Evolutionary conservation across 2,797 vertebrate species (phyloP).

Genomic region (Mormyrus proboscirostris): DNA sequence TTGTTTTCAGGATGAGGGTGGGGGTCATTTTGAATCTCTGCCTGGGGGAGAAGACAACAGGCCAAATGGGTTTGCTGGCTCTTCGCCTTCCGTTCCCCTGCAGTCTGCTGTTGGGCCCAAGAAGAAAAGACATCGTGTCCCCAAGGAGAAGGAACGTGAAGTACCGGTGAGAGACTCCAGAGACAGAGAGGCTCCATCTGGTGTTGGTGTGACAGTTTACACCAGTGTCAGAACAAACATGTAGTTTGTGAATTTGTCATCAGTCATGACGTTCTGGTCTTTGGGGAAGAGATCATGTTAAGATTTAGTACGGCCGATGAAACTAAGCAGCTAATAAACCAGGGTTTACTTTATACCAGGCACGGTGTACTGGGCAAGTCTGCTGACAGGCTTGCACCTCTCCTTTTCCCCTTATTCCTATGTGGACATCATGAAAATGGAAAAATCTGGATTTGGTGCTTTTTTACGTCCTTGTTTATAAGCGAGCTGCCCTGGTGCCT

Average conservation of each 20-base stretch:
- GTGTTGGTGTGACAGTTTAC: not conserved
- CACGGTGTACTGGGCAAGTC: not conserved
- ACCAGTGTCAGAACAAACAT: not conserved
- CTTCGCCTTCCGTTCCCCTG: conserved; percentile 40
- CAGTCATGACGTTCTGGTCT: not conserved
- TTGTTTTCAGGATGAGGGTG: conserved; percentile 57
- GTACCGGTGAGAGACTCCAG: conserved; percentile 45
- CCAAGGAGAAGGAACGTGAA: conserved; percentile 62
- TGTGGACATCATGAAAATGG: not conserved
- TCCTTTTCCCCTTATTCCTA: not conserved
- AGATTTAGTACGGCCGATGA: not conserved
- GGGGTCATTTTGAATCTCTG: conserved; percentile 46
- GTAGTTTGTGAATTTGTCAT: not conserved
- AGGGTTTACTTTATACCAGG: not conserved
- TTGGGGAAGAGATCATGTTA: not conserved
- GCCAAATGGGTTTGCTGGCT: conserved; percentile 51
- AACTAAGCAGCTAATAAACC: not conserved
- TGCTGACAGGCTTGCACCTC: not conserved
- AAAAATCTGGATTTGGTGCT: not conserved
- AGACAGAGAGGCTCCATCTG: not conserved
- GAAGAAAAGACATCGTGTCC: conserved; percentile 59
- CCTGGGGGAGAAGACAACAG: conserved; percentile 51
- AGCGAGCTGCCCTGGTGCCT: not conserved
- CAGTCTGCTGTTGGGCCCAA: conserved; percentile 54
- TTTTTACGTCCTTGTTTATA: not conserved